Conservation (phyloP, 2,797 vertebrate genomes). For the Cyclura pinguis region DNA sequence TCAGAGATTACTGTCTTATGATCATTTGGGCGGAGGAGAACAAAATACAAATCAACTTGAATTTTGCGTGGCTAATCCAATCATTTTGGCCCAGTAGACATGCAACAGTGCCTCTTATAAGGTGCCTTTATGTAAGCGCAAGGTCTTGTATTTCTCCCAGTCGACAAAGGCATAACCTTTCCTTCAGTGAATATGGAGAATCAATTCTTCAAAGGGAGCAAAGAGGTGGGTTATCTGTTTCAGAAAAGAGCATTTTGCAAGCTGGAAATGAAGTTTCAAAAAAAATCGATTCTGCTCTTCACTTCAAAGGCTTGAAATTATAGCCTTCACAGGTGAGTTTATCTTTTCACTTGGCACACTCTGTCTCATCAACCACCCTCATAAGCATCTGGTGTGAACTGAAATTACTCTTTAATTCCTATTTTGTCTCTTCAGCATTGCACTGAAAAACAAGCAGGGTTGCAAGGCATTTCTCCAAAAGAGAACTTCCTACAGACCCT, state of each 20-base stretch:
- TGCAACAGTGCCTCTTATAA: not conserved
- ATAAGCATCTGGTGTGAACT: not conserved
- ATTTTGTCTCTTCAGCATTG: not conserved
- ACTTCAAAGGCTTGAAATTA: conserved; percentile 8
- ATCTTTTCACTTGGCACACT: not conserved
- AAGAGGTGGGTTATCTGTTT: not conserved
- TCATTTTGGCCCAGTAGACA: not conserved
- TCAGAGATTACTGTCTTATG: not conserved
- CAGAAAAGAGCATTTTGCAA: conserved; percentile 5
- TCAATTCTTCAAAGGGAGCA: not conserved
- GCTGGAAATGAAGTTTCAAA: not conserved
- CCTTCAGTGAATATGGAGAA: not conserved
- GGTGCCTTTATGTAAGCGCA: not conserved
- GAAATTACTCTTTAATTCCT: conserved; percentile 24
- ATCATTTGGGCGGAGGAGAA: not conserved
- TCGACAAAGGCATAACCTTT: not conserved
- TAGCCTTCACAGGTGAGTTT: not conserved
- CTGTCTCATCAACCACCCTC: not conserved
- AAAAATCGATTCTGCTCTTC: not conserved
- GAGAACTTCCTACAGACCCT: not conserved
- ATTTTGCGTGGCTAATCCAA: not conserved
- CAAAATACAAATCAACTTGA: not conserved
- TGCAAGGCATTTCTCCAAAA: not conserved
- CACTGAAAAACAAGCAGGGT: not conserved
- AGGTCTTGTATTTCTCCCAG: not conserved